Percentiles rank a stretch among this genome's conserved stretches.
Evolutionary conservation across 1,140 invertebrate genomes (phyloP).

Genomic region (Drosophila pseudoobscura): DNA sequence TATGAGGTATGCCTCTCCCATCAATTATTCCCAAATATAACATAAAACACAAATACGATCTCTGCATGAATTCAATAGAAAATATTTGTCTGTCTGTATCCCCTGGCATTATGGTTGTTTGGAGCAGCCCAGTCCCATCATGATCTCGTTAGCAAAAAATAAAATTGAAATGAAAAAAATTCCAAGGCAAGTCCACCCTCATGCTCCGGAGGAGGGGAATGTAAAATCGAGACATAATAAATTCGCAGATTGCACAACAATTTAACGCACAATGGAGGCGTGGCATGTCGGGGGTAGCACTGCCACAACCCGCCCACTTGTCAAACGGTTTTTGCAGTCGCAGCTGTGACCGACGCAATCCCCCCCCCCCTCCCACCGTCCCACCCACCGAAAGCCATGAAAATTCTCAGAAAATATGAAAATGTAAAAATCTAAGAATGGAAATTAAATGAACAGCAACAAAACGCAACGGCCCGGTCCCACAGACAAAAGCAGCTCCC

Average conservation of each 20-base stretch:
- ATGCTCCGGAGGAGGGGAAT: slow-evolving; percentile 1
- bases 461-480: neutral
- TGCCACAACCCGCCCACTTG: slow-evolving; percentile 20
- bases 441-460: slow-evolving; percentile 11
- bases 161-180: slow-evolving; percentile 13
- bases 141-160: slow-evolving; percentile 4
- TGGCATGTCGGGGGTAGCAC: slow-evolving; percentile 18
- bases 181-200: slow-evolving; percentile 7
- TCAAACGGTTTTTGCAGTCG: slow-evolving; percentile 36
- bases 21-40: too few relatives aligned
- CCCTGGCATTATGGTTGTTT: too few relatives aligned
- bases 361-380: too few relatives aligned
- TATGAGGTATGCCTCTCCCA: too few relatives aligned
- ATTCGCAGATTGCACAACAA: slow-evolving; percentile 67
- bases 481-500: slow-evolving; percentile 35
- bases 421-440: neutral
- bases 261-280: slow-evolving; percentile 49
- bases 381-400: slow-evolving; percentile 6
- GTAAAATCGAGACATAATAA: slow-evolving; percentile 49
- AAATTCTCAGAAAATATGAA: slow-evolving; percentile 10
- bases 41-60: too few relatives aligned
- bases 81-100: too few relatives aligned
- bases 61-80: too few relatives aligned
- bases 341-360: slow-evolving; percentile 28
- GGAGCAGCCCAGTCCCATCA: neutral